A percentile compares a stretch with the other conserved stretches of the same genome.
phyloP scores from a whole-genome alignment of 2,113 vertebrate genomes.

The Corydoras sp. region DNA sequence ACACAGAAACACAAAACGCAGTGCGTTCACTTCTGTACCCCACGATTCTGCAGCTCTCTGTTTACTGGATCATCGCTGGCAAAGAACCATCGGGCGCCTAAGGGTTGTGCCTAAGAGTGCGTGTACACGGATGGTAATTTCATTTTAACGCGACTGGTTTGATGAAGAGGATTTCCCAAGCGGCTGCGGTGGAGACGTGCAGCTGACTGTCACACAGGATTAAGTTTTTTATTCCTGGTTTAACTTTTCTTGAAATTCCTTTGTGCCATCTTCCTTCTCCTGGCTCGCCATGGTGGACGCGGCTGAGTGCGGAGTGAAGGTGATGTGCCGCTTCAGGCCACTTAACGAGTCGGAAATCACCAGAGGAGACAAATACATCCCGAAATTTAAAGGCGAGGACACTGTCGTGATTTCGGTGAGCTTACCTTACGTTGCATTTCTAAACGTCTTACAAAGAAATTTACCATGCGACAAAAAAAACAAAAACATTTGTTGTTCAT shows the following conservation, averaged over 20 bases:
- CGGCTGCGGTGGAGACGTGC: not conserved
- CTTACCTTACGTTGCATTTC: conserved; percentile 24
- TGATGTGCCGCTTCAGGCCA: conserved; percentile 90
- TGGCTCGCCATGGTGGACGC: conserved; percentile 72
- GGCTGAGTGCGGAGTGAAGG: conserved; percentile 84
- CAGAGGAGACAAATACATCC: conserved; percentile 82
- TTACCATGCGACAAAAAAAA: not conserved
- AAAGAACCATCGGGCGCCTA: too few species aligned
- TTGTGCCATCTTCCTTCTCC: too few species aligned
- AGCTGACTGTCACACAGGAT: not conserved
- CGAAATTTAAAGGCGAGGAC: conserved; percentile 87
- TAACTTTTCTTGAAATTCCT: not conserved
- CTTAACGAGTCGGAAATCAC: conserved; percentile 80
- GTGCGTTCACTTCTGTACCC: too few species aligned
- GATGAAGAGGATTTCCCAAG: not conserved
- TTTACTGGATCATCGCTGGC: too few species aligned
- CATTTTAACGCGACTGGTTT: not conserved
- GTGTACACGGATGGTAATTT: not conserved
- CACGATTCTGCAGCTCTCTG: too few species aligned
- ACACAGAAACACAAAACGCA: not conserved
- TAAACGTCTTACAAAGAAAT: not conserved
- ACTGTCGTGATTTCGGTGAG: conserved; percentile 86
- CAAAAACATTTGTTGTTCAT: not conserved
- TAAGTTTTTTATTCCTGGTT: conserved; percentile 12
- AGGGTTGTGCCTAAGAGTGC: too few species aligned